phyloP scores from a whole-genome alignment of 2,113 vertebrate species.

The Cheilinus undulatus region DNA sequence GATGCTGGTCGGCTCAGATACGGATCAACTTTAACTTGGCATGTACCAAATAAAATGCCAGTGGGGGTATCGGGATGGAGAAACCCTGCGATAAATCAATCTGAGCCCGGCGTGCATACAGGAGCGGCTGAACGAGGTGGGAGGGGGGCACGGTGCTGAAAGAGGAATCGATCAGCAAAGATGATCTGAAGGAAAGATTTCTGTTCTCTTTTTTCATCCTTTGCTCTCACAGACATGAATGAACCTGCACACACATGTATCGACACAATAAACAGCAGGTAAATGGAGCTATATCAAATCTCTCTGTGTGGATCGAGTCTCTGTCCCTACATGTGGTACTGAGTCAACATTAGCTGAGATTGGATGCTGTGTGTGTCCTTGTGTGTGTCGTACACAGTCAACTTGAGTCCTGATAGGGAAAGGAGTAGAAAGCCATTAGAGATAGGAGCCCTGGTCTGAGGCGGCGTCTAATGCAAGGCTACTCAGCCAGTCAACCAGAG shows the following conservation, averaged over 20 bases:
- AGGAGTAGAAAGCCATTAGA: constrained; percentile 70
- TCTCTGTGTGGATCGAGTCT: constrained; percentile 1
- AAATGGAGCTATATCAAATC: constrained; percentile 39
- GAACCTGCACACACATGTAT: background rate
- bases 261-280: constrained; percentile 7
- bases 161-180: constrained; percentile 41
- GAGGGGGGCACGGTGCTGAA: constrained; percentile 22
- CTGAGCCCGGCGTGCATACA: constrained; percentile 39
- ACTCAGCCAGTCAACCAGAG: constrained; percentile 67
- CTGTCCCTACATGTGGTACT: constrained; percentile 11
- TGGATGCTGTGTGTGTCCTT: constrained; percentile 33
- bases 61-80: constrained; percentile 43
- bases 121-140: constrained; percentile 17
- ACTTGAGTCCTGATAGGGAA: constrained; percentile 58
- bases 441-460: constrained; percentile 58
- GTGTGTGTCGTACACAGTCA: constrained; percentile 43
- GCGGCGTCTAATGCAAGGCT: constrained; percentile 39
- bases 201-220: background rate
- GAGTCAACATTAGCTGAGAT: constrained; percentile 35
- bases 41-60: constrained; percentile 61
- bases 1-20: constrained; percentile 61
- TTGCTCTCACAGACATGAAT: constrained; percentile 6
- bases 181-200: constrained; percentile 50
- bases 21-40: constrained; percentile 71
- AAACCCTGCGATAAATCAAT: constrained; percentile 64